Percentiles rank a stretch among this genome's conserved stretches.
Conservation (phyloP, 2,888 invertebrate species). For the Uloborus plumipes region DNA sequence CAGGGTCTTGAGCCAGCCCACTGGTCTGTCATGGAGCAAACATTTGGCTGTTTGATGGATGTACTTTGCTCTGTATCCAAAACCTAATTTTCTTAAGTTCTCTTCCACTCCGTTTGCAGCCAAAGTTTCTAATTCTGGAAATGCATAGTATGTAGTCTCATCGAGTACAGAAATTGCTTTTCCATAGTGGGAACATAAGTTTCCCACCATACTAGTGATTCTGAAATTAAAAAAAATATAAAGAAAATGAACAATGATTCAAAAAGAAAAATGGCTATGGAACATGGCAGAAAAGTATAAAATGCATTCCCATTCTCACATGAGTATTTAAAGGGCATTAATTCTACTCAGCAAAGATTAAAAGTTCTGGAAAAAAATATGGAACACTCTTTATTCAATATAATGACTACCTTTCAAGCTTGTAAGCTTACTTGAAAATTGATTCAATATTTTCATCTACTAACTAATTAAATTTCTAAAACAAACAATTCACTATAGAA, state of each 20-base stretch:
- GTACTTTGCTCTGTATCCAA: conserved; percentile 84
- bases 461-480: too few relatives aligned
- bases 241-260: neutral
- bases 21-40: conserved; percentile 78
- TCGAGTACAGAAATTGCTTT: conserved; percentile 79
- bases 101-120: conserved; percentile 78
- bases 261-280: neutral
- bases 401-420: too few relatives aligned
- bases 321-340: too few relatives aligned
- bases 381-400: too few relatives aligned
- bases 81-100: conserved; percentile 77
- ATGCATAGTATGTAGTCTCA: conserved; percentile 79
- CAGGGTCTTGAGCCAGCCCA: conserved; percentile 81
- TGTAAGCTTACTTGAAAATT: too few relatives aligned
- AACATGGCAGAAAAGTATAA: neutral
- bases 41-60: conserved; percentile 82
- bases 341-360: too few relatives aligned
- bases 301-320: neutral
- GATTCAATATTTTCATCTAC: too few relatives aligned
- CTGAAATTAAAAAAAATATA: conserved; percentile 73
- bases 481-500: too few relatives aligned
- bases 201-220: conserved; percentile 92
- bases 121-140: conserved; percentile 82
- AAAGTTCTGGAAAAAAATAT: too few relatives aligned
- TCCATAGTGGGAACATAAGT: conserved; percentile 86